phyloP scores from a whole-genome alignment of 2,113 vertebrate genomes.

The Notarius lentiginosus region DNA sequence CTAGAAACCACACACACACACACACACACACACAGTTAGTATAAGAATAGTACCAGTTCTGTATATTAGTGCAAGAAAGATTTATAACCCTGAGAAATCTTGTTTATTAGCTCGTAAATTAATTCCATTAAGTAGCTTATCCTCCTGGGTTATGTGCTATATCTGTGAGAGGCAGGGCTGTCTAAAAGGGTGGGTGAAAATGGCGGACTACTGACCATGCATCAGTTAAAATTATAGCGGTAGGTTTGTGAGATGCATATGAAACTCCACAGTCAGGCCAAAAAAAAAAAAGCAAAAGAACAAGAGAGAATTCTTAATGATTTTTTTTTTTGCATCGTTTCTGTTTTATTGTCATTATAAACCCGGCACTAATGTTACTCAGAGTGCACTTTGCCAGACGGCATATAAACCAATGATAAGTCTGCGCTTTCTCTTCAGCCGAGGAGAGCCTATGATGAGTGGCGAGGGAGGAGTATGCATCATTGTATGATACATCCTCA shows the following conservation, averaged over 20 bases:
- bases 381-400: not conserved
- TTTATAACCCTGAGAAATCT: not conserved
- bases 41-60: not conserved
- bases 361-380: not conserved
- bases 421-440: not conserved
- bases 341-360: not conserved
- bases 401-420: not conserved
- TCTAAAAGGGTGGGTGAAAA: not conserved
- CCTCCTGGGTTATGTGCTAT: not conserved
- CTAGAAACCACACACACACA: too few species aligned
- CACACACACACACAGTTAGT: not conserved
- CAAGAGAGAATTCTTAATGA: not conserved
- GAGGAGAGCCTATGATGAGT: not conserved
- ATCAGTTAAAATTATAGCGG: slow-evolving; percentile 6
- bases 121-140: not conserved
- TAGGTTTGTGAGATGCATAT: not conserved
- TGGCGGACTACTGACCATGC: not conserved
- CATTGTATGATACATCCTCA: too few species aligned
- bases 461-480: not conserved
- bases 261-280: not conserved
- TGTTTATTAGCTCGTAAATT: not conserved
- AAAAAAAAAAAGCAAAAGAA: not conserved
- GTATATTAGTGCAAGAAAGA: not conserved
- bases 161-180: not conserved
- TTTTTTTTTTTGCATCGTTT: not conserved